Evolutionary conservation across 2,113 vertebrate genomes (phyloP).

Genomic region (Paedocypris sp.): DNA sequence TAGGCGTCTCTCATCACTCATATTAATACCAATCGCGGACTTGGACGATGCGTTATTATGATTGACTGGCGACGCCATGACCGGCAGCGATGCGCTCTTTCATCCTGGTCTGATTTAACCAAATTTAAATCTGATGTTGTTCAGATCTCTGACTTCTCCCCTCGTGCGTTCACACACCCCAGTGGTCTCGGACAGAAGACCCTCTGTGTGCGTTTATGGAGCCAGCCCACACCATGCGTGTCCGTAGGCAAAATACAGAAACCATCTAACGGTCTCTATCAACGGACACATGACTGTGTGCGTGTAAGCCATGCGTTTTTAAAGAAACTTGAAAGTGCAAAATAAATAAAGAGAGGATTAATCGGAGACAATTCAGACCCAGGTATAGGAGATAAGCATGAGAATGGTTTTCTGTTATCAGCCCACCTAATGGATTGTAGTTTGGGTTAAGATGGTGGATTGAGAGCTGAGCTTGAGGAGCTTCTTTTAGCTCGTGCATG

Average conservation of each 20-base stretch:
- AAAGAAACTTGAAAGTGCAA: too few species aligned
- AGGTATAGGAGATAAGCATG: too few species aligned
- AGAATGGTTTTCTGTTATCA: too few species aligned
- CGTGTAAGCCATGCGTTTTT: not conserved
- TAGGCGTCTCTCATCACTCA: slow-evolving; percentile 16
- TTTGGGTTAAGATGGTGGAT: too few species aligned
- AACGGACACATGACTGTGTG: slow-evolving; percentile 24
- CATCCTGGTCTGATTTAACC: not conserved
- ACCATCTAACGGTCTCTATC: slow-evolving; percentile 27
- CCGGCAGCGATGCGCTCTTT: too few species aligned
- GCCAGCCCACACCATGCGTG: slow-evolving; percentile 4
- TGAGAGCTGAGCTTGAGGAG: not conserved
- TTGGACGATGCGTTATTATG: too few species aligned
- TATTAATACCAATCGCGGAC: slow-evolving; percentile 7
- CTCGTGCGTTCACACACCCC: not conserved
- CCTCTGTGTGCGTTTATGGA: slow-evolving; percentile 23
- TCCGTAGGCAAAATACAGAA: slow-evolving; percentile 28
- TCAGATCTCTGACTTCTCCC: not conserved
- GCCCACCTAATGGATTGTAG: too few species aligned
- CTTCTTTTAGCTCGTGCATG: slow-evolving; percentile 38
- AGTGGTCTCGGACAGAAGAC: slow-evolving; percentile 13
- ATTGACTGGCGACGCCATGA: too few species aligned
- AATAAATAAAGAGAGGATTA: too few species aligned
- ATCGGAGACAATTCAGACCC: too few species aligned
- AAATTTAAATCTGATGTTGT: not conserved